Conservation (phyloP, 30 jellyfish, hydroid and myxozoan genomes). For the Cassiopea andromeda region DNA sequence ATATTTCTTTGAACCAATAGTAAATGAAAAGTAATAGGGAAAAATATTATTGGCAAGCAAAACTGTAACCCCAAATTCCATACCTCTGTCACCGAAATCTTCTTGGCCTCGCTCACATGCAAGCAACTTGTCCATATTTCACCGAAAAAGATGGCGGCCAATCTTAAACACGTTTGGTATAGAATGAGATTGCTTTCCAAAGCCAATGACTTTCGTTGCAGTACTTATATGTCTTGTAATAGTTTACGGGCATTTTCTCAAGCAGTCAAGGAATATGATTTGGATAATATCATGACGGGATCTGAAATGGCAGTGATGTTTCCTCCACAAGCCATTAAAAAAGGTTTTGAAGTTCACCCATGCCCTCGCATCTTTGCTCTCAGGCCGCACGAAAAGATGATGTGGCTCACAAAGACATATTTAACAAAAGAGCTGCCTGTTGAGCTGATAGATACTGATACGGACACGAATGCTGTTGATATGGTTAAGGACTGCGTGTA, state of each 20-base stretch:
- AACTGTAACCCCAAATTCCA: no score
- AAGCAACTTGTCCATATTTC: no score
- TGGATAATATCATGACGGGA: constrained; percentile 12
- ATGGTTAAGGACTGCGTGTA: constrained; percentile 50
- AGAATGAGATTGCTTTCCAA: background rate
- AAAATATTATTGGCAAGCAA: no score
- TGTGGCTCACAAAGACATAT: constrained; percentile 92
- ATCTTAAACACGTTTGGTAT: background rate
- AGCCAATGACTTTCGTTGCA: background rate
- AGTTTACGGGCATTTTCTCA: constrained; percentile 5
- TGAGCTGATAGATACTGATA: constrained; percentile 2
- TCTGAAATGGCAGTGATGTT: constrained; percentile 71
- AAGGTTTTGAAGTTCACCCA: constrained; percentile 57
- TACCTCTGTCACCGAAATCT: no score
- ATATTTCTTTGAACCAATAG: no score
- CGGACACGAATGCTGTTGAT: constrained; percentile 8
- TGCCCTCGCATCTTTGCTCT: constrained; percentile 43
- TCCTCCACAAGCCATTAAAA: constrained; percentile 51
- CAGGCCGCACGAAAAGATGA: constrained; percentile 60
- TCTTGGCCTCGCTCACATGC: constrained; percentile 11
- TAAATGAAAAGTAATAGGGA: no score
- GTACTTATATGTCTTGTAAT: background rate
- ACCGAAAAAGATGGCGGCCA: constrained; percentile 33
- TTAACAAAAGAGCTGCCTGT: constrained; percentile 78
- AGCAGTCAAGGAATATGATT: constrained; percentile 15